A percentile compares a stretch with the other conserved stretches of the same genome.
Evolutionary conservation across 2,113 vertebrate species (phyloP).

Genomic region (Trichomycterus rosablanca): DNA sequence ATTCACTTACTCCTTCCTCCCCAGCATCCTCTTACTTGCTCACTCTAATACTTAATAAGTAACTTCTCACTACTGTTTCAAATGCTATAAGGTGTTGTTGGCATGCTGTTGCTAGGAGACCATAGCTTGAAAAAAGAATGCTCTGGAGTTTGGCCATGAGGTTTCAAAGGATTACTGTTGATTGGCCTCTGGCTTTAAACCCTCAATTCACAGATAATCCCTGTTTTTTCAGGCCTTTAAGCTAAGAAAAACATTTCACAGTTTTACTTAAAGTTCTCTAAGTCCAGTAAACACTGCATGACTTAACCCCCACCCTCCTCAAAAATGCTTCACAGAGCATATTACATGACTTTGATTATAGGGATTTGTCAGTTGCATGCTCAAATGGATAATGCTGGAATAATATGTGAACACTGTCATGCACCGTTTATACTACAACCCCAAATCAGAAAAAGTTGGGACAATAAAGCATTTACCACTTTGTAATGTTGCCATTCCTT

Average conservation of each 20-base stretch:
- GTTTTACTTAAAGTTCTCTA: too few species aligned
- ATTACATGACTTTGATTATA: too few species aligned
- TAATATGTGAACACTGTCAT: too few species aligned
- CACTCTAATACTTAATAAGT: slow-evolving; percentile 21
- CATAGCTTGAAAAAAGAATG: slow-evolving; percentile 16
- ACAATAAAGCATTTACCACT: too few species aligned
- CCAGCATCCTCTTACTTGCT: not conserved
- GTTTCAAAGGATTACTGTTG: slow-evolving; percentile 47
- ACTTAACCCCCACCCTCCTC: too few species aligned
- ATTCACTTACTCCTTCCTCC: slow-evolving; percentile 9
- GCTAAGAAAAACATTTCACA: slow-evolving; percentile 31
- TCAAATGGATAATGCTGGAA: too few species aligned
- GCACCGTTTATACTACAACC: too few species aligned
- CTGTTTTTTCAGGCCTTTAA: slow-evolving; percentile 40
- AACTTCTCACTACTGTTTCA: slow-evolving; percentile 29
- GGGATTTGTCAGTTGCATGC: too few species aligned
- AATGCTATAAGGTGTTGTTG: slow-evolving; percentile 39
- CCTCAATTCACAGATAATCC: slow-evolving; percentile 37
- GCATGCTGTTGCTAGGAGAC: slow-evolving; percentile 42
- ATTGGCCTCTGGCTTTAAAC: slow-evolving; percentile 37
- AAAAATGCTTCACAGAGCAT: too few species aligned
- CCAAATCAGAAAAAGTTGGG: too few species aligned
- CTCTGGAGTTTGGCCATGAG: slow-evolving; percentile 33
- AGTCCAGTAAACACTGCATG: too few species aligned
- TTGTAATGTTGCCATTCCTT: too few species aligned